A percentile compares a stretch with the other conserved stretches of the same genome.
These are phyloP conservation scores for Donacobius atricapilla DNA, from an alignment of 2,113 vertebrate species.

Conservation along the genomic window DNA sequence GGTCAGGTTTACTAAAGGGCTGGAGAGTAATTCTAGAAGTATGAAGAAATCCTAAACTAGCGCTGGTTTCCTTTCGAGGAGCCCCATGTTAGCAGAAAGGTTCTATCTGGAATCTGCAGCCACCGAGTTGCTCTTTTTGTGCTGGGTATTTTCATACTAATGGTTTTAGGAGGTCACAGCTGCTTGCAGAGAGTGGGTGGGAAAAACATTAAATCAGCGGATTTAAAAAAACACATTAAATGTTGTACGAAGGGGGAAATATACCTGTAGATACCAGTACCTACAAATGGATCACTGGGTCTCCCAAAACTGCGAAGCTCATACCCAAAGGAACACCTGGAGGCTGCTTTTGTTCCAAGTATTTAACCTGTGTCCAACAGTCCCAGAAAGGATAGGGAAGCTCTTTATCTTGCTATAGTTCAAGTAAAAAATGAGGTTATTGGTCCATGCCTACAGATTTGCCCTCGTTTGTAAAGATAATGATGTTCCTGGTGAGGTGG, in stretches of 20 bases:
- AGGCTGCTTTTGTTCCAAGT: neutral
- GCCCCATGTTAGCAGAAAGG: neutral
- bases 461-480: neutral
- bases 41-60: neutral
- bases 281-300: neutral
- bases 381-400: neutral
- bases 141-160: neutral
- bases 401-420: neutral
- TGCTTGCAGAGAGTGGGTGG: neutral
- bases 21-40: neutral
- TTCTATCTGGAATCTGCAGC: neutral
- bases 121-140: neutral
- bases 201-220: neutral
- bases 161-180: neutral
- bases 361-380: neutral
- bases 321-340: neutral
- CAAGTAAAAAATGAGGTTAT: neutral
- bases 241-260: neutral
- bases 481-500: neutral
- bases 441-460: neutral
- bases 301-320: neutral
- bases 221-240: neutral
- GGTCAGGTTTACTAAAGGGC: neutral
- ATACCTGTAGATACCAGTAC: neutral
- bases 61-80: neutral